Conservation (phyloP, 2,888 invertebrate species). For the Plutella xylostella region DNA sequence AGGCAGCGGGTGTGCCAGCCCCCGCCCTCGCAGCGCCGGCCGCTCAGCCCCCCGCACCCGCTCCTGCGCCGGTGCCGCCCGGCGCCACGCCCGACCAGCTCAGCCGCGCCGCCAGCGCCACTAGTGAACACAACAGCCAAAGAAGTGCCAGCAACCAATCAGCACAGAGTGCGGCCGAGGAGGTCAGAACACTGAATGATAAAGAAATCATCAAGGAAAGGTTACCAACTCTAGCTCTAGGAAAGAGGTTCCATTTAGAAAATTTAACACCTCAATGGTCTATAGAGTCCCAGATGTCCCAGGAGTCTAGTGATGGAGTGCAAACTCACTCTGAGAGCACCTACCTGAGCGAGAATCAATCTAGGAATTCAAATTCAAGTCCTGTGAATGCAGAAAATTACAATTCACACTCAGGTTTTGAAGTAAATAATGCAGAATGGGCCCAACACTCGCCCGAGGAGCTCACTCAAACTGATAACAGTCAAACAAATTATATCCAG, state of each 20-base stretch:
- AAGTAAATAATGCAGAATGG: constrained; percentile 40
- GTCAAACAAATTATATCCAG: constrained; percentile 26
- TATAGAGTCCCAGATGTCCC: constrained; percentile 74
- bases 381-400: constrained; percentile 51
- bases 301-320: constrained; percentile 73
- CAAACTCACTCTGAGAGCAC: constrained; percentile 72
- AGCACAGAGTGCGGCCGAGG: constrained; percentile 27
- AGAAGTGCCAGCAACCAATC: constrained; percentile 24
- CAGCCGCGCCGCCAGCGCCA: no score
- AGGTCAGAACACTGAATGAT: constrained; percentile 47
- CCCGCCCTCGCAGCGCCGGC: constrained; percentile 21
- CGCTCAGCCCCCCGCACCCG: constrained; percentile 19
- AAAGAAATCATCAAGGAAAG: constrained; percentile 47
- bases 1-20: constrained; percentile 20
- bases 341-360: constrained; percentile 69
- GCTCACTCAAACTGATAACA: constrained; percentile 26
- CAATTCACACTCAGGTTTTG: constrained; percentile 37
- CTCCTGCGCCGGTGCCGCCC: constrained; percentile 15
- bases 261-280: constrained; percentile 73
- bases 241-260: constrained; percentile 50
- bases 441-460: constrained; percentile 36
- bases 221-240: constrained; percentile 54
- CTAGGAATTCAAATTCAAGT: constrained; percentile 62
- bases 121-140: constrained; percentile 26
- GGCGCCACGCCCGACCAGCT: no score